Conservation (phyloP, 35 echinoderm and acorn worm species). For the Amphiura filiformis region DNA sequence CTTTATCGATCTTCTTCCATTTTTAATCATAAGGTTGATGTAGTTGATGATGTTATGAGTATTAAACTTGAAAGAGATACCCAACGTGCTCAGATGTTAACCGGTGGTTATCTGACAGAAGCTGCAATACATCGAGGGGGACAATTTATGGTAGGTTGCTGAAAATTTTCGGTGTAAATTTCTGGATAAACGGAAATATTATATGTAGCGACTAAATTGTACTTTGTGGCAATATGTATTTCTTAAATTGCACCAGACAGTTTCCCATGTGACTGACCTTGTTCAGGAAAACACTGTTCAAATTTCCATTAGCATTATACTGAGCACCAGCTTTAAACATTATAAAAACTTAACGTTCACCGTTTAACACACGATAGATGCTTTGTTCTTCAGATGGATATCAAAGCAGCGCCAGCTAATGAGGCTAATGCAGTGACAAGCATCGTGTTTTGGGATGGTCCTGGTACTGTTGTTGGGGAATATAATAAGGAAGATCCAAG, state of each 20-base stretch:
- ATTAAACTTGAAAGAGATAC: not conserved
- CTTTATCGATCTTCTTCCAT: too few species aligned
- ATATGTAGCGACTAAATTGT: too few species aligned
- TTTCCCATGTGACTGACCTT: too few species aligned
- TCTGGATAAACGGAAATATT: too few species aligned
- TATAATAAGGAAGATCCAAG: not conserved
- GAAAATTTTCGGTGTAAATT: too few species aligned
- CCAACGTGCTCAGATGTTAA: not conserved
- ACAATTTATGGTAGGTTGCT: not conserved
- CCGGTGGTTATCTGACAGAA: not conserved
- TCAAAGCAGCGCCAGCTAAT: not conserved
- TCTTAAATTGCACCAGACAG: too few species aligned
- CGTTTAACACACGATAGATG: too few species aligned
- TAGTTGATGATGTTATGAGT: not conserved
- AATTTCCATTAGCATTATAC: too few species aligned
- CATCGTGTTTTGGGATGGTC: conserved; percentile 61
- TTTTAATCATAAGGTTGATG: not conserved
- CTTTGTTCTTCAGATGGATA: conserved; percentile 2
- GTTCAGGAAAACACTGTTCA: too few species aligned
- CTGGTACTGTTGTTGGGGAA: conserved; percentile 31
- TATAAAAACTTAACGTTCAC: too few species aligned
- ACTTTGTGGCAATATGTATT: too few species aligned
- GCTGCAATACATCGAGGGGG: not conserved
- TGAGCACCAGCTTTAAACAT: too few species aligned
- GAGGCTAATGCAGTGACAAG: conserved; percentile 21